Conservation (phyloP, 1,140 invertebrate species). For the Polypedilum pembai region DNA sequence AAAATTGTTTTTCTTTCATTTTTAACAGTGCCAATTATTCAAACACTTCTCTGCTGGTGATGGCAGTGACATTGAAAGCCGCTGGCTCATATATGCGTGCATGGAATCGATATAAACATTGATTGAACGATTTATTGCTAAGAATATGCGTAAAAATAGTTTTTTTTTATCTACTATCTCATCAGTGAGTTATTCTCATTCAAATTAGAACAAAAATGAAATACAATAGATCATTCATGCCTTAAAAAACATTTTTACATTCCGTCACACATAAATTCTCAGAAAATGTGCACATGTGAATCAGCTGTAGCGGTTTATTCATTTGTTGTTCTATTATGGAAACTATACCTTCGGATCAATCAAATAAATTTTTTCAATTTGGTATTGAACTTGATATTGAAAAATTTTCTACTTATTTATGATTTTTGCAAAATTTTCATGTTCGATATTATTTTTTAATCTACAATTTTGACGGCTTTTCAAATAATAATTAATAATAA, state of each 20-base stretch:
- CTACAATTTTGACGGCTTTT: too few species aligned
- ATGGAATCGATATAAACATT: too few species aligned
- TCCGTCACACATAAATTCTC: not conserved
- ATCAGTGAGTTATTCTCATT: too few species aligned
- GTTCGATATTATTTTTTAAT: too few species aligned
- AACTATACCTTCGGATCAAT: too few species aligned
- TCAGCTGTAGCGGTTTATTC: not conserved
- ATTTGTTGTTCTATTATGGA: too few species aligned
- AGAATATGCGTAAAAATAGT: too few species aligned
- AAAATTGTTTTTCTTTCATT: not conserved
- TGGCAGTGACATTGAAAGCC: not conserved
- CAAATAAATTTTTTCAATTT: not conserved
- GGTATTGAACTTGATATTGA: conserved; percentile 1
- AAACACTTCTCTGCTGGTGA: not conserved
- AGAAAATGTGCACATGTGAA: not conserved
- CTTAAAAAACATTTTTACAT: not conserved
- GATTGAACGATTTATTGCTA: too few species aligned
- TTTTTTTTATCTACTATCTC: too few species aligned
- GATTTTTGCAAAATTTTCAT: too few species aligned
- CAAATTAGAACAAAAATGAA: too few species aligned
- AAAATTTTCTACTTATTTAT: not conserved
- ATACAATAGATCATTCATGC: not conserved
- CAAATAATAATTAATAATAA: too few species aligned
- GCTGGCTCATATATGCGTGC: not conserved
- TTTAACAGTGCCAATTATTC: not conserved